Evolutionary conservation across 2,888 invertebrate genomes (phyloP).

Genomic region (Caenorhabditis afra): DNA sequence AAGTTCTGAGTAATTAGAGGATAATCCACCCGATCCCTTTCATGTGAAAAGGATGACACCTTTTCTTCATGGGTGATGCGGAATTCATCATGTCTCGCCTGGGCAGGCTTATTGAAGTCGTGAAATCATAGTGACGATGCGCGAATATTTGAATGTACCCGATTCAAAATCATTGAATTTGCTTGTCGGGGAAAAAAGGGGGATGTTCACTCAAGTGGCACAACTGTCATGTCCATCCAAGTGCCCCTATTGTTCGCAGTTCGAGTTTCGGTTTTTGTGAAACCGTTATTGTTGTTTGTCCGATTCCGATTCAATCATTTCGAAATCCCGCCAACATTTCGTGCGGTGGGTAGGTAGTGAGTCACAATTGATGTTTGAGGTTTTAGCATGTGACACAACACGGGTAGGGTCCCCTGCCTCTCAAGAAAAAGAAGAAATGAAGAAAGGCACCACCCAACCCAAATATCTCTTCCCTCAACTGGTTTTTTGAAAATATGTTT

Average conservation of each 20-base stretch:
- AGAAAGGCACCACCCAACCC: conserved; percentile 29
- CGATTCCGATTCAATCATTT: conserved; percentile 19
- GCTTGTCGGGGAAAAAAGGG: no score
- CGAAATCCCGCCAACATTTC: conserved; percentile 9
- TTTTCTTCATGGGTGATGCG: conserved; percentile 2
- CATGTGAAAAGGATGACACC: no score
- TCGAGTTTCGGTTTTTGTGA: no score
- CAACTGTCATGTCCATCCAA: conserved; percentile 26
- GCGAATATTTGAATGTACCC: conserved; percentile 4
- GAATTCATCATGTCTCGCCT: conserved; percentile 27
- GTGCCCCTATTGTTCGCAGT: conserved; percentile 24
- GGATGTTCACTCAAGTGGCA: conserved; percentile 34
- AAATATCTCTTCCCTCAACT: conserved; percentile 13
- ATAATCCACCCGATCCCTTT: not conserved
- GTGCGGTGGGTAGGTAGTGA: no score
- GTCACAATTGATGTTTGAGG: conserved; percentile 34
- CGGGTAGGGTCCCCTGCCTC: conserved; percentile 15
- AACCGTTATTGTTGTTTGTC: conserved; percentile 10
- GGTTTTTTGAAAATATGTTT: conserved; percentile 39
- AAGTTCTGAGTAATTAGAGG: conserved; percentile 1
- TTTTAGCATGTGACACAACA: conserved; percentile 33
- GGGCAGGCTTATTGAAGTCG: not conserved
- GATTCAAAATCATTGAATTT: not conserved
- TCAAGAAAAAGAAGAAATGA: not conserved
- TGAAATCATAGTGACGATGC: conserved; percentile 8